These are phyloP conservation scores for Tangara arthus DNA, from an alignment of 2,797 vertebrate genomes.

Conservation along the genomic window DNA sequence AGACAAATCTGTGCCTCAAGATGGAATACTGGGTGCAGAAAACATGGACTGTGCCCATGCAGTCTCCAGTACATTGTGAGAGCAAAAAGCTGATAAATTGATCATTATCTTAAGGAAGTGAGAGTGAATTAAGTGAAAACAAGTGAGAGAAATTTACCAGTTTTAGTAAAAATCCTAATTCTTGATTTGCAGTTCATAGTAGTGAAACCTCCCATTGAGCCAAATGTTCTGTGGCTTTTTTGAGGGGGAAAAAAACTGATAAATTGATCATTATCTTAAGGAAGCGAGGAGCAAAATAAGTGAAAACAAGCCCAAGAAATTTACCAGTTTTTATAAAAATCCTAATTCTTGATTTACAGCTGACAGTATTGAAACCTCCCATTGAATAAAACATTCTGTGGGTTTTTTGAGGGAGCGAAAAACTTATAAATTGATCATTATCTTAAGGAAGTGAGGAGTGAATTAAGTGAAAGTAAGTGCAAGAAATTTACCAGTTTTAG, in stretches of 20 bases:
- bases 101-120: background rate
- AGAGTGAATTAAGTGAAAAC: background rate
- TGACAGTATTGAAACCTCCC: too few species aligned
- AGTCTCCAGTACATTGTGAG: rapidly evolving
- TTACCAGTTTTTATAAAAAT: too few species aligned
- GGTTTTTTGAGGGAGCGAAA: background rate
- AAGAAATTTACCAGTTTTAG: background rate
- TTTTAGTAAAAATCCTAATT: background rate
- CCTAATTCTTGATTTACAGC: too few species aligned
- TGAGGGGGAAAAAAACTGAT: background rate
- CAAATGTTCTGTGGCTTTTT: rapidly evolving
- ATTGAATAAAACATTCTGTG: too few species aligned
- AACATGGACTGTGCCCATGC: background rate
- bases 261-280: background rate
- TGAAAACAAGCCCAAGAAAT: background rate
- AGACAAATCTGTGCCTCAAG: background rate
- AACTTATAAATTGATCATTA: background rate
- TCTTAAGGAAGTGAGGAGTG: background rate
- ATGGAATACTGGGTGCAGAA: background rate
- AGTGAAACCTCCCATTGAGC: rapidly evolving
- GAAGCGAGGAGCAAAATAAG: rapidly evolving
- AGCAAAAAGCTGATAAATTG: background rate
- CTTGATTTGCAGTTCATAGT: background rate
- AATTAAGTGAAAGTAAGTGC: background rate
- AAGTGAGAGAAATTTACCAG: background rate